A percentile compares a stretch with the other conserved stretches of the same genome.
Conservation (phyloP, 64 coral and sea anemone species). For the Stichodactyla mertensii region DNA sequence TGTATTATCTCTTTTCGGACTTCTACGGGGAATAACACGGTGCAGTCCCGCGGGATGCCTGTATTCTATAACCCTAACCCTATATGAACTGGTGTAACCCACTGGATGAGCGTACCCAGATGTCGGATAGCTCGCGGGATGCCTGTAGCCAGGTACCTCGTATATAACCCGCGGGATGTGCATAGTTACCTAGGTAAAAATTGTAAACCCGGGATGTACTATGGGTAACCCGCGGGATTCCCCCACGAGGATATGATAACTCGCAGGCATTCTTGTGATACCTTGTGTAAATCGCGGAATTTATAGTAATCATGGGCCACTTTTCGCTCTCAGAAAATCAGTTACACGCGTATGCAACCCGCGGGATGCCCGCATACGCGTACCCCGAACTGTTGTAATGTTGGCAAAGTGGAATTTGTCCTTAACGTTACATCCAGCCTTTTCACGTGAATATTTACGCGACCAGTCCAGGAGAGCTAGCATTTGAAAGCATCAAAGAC, state of each 20-base stretch:
- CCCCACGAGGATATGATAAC: no score
- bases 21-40: no score
- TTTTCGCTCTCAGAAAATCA: neutral
- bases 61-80: neutral
- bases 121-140: neutral
- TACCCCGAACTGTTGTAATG: neutral
- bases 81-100: neutral
- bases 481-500: conserved; percentile 54
- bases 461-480: conserved; percentile 40
- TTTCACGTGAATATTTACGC: conserved; percentile 64
- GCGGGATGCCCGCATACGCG: neutral
- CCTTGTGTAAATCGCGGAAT: neutral
- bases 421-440: conserved; percentile 46
- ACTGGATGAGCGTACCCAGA: neutral
- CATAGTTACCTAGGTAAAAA: no score
- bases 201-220: no score
- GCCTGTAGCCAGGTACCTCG: neutral
- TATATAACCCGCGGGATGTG: conserved; percentile 35
- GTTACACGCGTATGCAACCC: neutral
- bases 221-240: conserved; percentile 33
- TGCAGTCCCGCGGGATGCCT: neutral
- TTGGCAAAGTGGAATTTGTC: neutral
- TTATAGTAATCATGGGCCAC: neutral
- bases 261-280: no score
- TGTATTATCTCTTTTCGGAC: no score